Base-by-base conservation (phyloP, 2,113 vertebrate species). In the Atrichornis clamosus region DNA sequence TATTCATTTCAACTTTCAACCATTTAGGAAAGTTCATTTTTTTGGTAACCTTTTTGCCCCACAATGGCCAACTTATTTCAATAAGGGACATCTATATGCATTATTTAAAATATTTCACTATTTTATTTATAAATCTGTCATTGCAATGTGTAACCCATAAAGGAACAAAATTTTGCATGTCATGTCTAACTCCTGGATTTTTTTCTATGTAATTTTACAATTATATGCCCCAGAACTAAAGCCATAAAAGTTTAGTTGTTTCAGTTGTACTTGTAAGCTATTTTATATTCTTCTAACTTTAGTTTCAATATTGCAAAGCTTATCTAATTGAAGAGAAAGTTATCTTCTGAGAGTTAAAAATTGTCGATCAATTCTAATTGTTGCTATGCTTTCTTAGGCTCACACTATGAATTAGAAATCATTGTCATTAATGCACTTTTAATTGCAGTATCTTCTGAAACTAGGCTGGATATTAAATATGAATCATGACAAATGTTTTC, bases 401-500 rank as follows among this genome's bases (percentile, higher is more conserved):
- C 26, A 37, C 50, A 60, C 19, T 19, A 42, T 87, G 52, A 92
- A 95, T 88, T 93, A 92, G 44, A 86, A 95, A 92, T 92, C 32
- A 53, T 70, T 95, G 17, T 3, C 75, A 95, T 94, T 86, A 96
- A 87, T 85, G 49, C 19, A 78, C 50, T 87, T 95, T 86, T 95
- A 95, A 88, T 90, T 95, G 68, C 32, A 41, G 15, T 87, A 77
- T 68, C 49, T 90, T 70, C 56, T 81, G 46, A 75, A 91, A 70
- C 23, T 30, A 73, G 53, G 37, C 41, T 90, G 47, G 41, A 67
- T 90, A 90, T 90, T 90, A 93, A 94, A 93, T 89, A 77, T 64
- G n/a, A 90, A 87, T 93, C 3, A 90, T 73, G 62, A 77, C 11
- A 90, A 84, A 93, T 79, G 52, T 59, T 90, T 96, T 92, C 41